Evolutionary conservation across 2,888 invertebrate genomes (phyloP), one percentile per base, ranked within the genome.

Genomic region (Lacanobia wlatinum): DNA sequence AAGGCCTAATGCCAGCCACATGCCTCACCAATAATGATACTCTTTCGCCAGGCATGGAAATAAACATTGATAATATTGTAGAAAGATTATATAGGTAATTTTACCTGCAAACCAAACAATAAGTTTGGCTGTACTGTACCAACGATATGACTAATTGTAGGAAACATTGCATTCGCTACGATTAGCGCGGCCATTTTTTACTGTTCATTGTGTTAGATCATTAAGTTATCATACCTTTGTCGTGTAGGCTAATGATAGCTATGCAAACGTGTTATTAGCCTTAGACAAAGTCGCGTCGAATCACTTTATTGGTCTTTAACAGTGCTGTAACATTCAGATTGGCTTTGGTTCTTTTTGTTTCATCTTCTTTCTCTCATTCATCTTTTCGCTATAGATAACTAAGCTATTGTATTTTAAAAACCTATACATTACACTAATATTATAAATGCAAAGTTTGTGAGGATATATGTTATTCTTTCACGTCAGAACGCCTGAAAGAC

Each of bases 141-240:
- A 8, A 59, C 8, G 23, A 53, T 21, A 40, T 16, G 28, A 28
- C 2, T 59, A 70, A 71, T 43, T 60, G 34, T n/a, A 61, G 52
- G 34, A 73, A 60, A 34, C 14, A 52, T 34, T 21, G 40, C 28
- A 60, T 61, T 43, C 2, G 34, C 43, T 73, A 60, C 43, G 40
- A 73, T 71, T 52, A 34, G 18, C 14, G 12, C 4, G 43, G 52
- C 43, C 43, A 61, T 52, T 52, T 61, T 50, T 73, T 43, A 48
- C 7, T n/a, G 61, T 43, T 61, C 52, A 23, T 71, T 73, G 52
- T 73, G 40, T 52, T 23, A n/a, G 18, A n/a, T 50, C 70, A 52
- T 73, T 73, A 71, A 1, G 43, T 71, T 34, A 71, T 73, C 52
- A 73, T 16, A 52, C 60, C 14, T 43, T 60, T 60, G 60, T 73